phyloP scores from a whole-genome alignment of 2,113 vertebrate species.

The Apteryx owenii region DNA sequence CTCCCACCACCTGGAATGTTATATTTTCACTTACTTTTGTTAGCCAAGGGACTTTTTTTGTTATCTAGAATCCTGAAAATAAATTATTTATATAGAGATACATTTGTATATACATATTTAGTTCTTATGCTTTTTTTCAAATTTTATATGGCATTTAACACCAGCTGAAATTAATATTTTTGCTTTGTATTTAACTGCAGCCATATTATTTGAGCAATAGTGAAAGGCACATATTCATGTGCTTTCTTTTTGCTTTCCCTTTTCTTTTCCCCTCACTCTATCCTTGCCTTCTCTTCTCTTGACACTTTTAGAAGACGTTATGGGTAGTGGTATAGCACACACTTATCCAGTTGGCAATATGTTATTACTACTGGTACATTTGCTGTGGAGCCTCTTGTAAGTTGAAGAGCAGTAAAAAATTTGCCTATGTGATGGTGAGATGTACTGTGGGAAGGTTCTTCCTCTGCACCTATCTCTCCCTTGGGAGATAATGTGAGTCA shows the following conservation, averaged over 20 bases:
- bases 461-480: background rate
- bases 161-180: background rate
- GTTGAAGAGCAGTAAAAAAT: background rate
- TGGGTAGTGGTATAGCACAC: rapidly evolving
- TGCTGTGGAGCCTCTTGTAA: background rate
- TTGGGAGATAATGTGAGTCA: background rate
- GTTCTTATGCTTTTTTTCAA: background rate
- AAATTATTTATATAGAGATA: background rate
- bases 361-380: background rate
- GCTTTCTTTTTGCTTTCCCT: background rate
- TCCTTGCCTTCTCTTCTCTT: background rate
- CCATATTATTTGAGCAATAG: background rate
- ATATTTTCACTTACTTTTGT: background rate
- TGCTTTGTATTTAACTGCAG: background rate
- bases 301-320: background rate
- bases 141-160: background rate
- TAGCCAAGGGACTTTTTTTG: background rate
- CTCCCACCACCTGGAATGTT: background rate
- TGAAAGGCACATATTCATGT: background rate
- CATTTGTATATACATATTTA: background rate
- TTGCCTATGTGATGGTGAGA: background rate
- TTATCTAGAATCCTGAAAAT: background rate
- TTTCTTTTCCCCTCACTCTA: background rate
- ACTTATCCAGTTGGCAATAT: background rate
- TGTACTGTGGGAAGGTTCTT: background rate